Base-by-base conservation (phyloP, 1,140 invertebrate genomes). In the Bombus impatiens region DNA sequence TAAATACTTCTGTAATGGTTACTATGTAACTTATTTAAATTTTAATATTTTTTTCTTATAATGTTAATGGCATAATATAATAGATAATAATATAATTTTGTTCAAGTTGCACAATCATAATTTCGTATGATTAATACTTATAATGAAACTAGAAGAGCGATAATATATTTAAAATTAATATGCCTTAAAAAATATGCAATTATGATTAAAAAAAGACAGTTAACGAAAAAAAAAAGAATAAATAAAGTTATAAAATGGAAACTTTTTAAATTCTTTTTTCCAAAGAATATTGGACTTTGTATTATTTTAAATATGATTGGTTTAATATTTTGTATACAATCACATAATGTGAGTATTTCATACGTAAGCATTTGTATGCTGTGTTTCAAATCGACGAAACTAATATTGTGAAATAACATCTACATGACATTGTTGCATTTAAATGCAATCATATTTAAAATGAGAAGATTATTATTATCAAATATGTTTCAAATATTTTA, bases 361-460 rank as follows among this genome's bases (percentile, higher is more conserved):
- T 57, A n/a, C 71, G 71, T 68, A 68, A 68, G n/a, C 47, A 82
- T 86, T 67, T 65, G 37, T 82, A 86, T 68, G n/a, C 53, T 84
- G 32, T 70, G 62, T 70, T 76, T 76, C 32, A 75, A 79, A 75
- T 86, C 32, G 53, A 82, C 12, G 47, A 37, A 74, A 74, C 57
- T 79, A 70, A 86, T 65, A 82, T 82, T 65, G 10, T 78, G 25
- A 67, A 44, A 28, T 81, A 86, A 72, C 32, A 80, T 57, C 32
- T 75, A 86, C 84, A 86, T 86, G 84, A 81, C 84, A 86, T 82
- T 82, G 78, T 86, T 82, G 84, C 78, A 86, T 81, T 74, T 44
- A 68, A 59, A 67, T 82, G 32, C 53, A 53, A 32, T 37, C 22
- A 32, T 85, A 62, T 44, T 85, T 47, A 13, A 71, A 59, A 80